Conservation (phyloP, 2,113 vertebrate genomes). For the Cryptomyrus ogoouensis region DNA sequence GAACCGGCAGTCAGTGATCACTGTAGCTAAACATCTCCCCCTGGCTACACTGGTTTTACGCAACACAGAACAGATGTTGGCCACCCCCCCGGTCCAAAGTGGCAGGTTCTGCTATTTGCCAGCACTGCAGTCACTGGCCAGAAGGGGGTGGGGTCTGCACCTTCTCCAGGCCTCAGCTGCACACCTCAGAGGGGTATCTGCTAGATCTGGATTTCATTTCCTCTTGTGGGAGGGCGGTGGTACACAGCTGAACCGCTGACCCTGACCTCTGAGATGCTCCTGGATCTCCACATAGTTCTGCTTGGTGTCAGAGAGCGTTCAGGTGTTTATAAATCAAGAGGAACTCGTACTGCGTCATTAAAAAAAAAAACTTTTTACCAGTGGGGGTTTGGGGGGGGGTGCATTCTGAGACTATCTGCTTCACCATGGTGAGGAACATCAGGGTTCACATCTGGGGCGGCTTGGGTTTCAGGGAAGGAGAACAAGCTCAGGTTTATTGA, state of each 20-base stretch:
- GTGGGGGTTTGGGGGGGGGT: neutral
- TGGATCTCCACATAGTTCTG: neutral
- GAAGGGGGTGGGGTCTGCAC: neutral
- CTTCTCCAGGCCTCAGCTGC: neutral
- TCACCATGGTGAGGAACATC: neutral
- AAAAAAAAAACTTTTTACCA: neutral
- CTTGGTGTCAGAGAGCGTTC: neutral
- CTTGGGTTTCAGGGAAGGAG: neutral
- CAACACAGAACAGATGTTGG: slow-evolving; percentile 2
- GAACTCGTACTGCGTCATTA: neutral
- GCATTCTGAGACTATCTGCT: neutral
- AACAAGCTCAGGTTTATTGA: neutral
- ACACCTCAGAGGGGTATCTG: neutral
- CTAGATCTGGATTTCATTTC: neutral
- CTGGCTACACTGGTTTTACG: slow-evolving; percentile 30
- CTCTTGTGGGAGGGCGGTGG: neutral
- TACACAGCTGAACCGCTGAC: neutral
- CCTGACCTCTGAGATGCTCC: neutral
- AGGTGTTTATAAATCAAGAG: neutral
- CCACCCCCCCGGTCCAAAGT: neutral
- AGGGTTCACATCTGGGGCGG: neutral
- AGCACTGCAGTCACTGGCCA: neutral
- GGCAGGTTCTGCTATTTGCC: neutral
- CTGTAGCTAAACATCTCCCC: slow-evolving; percentile 36
- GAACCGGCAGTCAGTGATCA: slow-evolving; percentile 35